These are phyloP conservation scores for Perithous albicinctus DNA, from an alignment of 2,888 invertebrate genomes.

Conservation along the genomic window DNA sequence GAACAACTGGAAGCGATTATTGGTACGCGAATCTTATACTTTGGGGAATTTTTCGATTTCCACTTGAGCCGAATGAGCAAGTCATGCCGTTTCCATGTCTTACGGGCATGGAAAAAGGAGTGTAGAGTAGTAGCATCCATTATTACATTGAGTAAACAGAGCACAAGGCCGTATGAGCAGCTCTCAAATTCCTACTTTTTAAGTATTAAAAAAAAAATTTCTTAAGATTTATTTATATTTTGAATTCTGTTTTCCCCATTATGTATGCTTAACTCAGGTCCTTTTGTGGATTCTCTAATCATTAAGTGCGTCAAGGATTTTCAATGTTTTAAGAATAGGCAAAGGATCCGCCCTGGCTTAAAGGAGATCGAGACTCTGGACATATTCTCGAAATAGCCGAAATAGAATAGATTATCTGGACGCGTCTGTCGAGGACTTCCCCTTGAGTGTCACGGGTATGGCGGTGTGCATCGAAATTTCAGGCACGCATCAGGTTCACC, in stretches of 20 bases:
- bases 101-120: background rate
- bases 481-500: constrained; percentile 1
- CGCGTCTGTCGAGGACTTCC: constrained; percentile 34
- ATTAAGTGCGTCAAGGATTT: constrained; percentile 2
- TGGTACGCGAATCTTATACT: background rate
- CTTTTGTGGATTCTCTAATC: background rate
- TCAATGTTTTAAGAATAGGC: background rate
- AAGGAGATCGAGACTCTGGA: background rate
- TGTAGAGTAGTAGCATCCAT: background rate
- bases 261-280: background rate
- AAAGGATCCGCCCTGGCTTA: background rate
- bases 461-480: background rate
- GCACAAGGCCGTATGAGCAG: background rate
- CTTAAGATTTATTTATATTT: background rate
- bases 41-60: background rate
- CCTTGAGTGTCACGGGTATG: constrained; percentile 15
- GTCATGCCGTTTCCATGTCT: background rate
- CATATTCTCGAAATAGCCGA: constrained; percentile 31
- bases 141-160: background rate
- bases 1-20: background rate
- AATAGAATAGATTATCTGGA: constrained; percentile 41
- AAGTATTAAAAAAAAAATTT: background rate
- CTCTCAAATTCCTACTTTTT: constrained; percentile 5
- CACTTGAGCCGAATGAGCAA: background rate
- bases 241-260: background rate